phyloP scores from a whole-genome alignment of 2,113 vertebrate genomes.

The Capreolus pygargus region DNA sequence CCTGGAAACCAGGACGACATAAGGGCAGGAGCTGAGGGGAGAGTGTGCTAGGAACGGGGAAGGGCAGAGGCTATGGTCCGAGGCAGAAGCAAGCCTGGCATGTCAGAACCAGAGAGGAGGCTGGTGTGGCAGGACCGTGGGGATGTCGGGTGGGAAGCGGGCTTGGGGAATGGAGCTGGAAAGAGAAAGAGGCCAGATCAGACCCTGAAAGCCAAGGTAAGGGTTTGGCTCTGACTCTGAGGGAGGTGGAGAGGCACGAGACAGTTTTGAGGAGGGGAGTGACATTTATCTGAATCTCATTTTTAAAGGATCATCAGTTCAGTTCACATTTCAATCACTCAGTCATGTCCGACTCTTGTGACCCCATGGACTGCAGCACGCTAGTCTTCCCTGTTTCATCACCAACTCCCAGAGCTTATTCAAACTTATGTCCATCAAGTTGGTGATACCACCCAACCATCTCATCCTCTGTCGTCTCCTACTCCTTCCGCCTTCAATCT shows the following conservation, averaged over 20 bases:
- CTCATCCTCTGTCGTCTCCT: neutral
- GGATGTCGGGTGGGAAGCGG: fast-evolving
- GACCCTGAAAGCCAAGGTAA: neutral
- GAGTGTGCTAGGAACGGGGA: neutral
- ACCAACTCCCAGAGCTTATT: neutral
- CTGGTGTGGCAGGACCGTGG: fast-evolving
- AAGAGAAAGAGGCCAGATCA: neutral
- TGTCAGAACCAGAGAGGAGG: neutral
- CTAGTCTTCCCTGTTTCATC: neutral
- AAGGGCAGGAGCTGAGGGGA: neutral
- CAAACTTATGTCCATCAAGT: neutral
- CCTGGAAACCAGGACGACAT: fast-evolving
- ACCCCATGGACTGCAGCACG: neutral
- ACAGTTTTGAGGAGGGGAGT: neutral
- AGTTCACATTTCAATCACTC: neutral
- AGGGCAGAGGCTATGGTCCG: neutral
- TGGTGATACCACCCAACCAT: neutral
- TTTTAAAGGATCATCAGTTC: neutral
- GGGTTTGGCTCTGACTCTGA: neutral
- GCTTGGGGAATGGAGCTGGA: neutral
- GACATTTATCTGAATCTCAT: neutral
- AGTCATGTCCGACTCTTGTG: neutral
- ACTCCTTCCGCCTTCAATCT: neutral
- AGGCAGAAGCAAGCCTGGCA: neutral
- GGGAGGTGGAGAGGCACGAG: neutral